Evolutionary conservation across 1,140 invertebrate species (phyloP), one percentile per base, ranked within the genome.

Genomic region (Camponotus vicinus): DNA sequence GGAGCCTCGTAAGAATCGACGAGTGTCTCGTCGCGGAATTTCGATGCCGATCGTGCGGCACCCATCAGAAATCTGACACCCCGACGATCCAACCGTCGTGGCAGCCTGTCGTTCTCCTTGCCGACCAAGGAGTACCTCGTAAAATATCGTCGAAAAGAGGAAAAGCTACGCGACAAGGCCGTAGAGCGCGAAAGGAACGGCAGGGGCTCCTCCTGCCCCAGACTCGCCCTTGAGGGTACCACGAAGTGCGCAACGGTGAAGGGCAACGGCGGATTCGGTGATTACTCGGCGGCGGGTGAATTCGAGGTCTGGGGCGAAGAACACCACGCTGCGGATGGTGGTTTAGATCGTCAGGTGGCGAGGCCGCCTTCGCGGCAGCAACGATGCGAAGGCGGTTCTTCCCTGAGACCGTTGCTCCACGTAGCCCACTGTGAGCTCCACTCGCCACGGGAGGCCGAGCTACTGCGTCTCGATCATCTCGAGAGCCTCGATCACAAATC

Each of bases 231-330:
- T 83, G 92, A 93, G 82, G 77, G 92, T 93, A 87, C 77, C 89
- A 94, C 87, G 71, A 93, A 94, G 86, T 85, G 92, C 92, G 93
- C 92, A 93, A 95, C 93, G 92, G 94, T 95, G 94, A 95, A 95
- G 94, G 94, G 94, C 86, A 94, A 94, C 93, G 92, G 94, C 90
- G 94, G 94, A 87, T 95, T 94, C 91, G 94, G 94, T 86, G 95
- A 95, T 82, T 95, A 95, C 77, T 95, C 95, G 88, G 94, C 94
- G 88, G 94, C 94, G 88, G 94, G 95, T 70, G 94, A 95, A 91
- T 94, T 95, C 88, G 94, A 95, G 84, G 94, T 95, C 87, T 95
- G 95, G 95, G 94, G 93, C 69, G 95, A 95, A 86, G 95, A 95
- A 69, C 90, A 92, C 27, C 90, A 90, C 84, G 85, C 92, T 69